Evolutionary conservation across 1,140 invertebrate species (phyloP).

Genomic region (Lutraria rhynchaena): DNA sequence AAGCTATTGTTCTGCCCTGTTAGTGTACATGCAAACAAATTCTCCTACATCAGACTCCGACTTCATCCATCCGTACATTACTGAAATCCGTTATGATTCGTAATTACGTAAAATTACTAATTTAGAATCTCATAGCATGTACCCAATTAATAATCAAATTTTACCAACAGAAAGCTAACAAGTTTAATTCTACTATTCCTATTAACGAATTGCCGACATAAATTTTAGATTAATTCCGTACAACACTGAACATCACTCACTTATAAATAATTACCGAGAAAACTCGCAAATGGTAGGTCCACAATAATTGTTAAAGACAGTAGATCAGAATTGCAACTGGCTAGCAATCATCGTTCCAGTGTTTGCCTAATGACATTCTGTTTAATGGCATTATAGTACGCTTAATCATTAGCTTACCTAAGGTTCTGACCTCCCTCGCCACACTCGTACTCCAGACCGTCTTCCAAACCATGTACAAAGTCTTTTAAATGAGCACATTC

Average conservation of each 20-base stretch:
- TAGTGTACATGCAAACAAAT: no score
- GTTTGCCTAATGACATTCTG: not conserved
- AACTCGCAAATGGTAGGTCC: no score
- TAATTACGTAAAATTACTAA: no score
- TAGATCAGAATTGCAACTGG: not conserved
- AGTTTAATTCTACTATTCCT: no score
- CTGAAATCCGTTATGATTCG: no score
- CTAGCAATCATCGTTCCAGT: not conserved
- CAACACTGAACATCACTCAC: not conserved
- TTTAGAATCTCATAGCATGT: no score
- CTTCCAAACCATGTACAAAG: conserved; percentile 75
- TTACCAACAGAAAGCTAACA: no score
- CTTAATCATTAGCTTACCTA: conserved; percentile 68
- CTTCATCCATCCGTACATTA: no score
- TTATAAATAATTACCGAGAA: not conserved
- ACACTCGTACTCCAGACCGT: conserved; percentile 76
- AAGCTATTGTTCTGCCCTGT: no score
- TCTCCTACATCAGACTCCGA: no score
- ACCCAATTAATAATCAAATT: no score
- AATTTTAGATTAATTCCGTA: not conserved
- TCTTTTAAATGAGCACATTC: conserved; percentile 85
- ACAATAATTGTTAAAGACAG: not conserved
- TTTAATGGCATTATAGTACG: not conserved
- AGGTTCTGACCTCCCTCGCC: conserved; percentile 81
- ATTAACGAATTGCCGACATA: no score